Conservation (phyloP, 2,888 invertebrate genomes). For the Drosophila monieri region DNA sequence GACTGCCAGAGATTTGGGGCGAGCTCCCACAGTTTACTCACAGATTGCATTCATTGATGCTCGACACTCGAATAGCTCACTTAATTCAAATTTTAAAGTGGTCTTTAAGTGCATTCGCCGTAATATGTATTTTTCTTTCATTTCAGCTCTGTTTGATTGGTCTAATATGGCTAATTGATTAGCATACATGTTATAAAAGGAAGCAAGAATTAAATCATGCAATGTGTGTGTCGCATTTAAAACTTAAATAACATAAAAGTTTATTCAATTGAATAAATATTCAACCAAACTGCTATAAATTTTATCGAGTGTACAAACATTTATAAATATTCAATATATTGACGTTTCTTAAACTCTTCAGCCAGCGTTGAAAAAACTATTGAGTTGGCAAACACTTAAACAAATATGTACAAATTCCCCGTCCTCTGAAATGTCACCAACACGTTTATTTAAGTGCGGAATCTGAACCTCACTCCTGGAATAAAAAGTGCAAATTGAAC, state of each 20-base stretch:
- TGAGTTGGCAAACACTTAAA: slow-evolving; percentile 28
- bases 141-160: slow-evolving; percentile 8
- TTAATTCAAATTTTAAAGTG: neutral
- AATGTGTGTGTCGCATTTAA: neutral
- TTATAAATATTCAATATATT: neutral
- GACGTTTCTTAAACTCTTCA: neutral
- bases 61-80: neutral
- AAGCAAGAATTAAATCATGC: neutral
- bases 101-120: slow-evolving; percentile 21
- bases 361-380: neutral
- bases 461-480: slow-evolving; percentile 10
- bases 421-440: slow-evolving; percentile 33
- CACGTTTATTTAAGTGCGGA: slow-evolving; percentile 33
- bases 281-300: neutral
- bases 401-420: slow-evolving; percentile 6
- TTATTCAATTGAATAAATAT: slow-evolving; percentile 1
- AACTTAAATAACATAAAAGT: neutral
- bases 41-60: slow-evolving; percentile 34
- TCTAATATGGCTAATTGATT: neutral
- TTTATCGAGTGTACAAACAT: neutral
- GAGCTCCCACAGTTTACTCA: slow-evolving; percentile 29
- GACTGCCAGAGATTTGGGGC: slow-evolving; percentile 18
- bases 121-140: slow-evolving; percentile 17
- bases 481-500: slow-evolving; percentile 43
- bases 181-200: neutral